These are phyloP conservation scores for Helostoma temminkii DNA, from an alignment of 2,797 vertebrate genomes.

Conservation along the genomic window DNA sequence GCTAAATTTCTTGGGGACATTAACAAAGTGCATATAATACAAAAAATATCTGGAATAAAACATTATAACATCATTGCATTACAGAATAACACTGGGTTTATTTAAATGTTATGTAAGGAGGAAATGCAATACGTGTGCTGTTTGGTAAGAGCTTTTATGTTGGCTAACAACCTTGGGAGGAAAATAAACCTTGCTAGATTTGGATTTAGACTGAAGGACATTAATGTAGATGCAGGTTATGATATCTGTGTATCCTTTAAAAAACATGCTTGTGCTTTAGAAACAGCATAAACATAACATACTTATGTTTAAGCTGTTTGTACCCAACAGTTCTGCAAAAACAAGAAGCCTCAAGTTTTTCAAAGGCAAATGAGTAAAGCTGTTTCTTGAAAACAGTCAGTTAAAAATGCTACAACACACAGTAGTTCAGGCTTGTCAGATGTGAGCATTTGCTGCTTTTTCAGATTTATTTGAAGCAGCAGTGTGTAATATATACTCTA, in stretches of 20 bases:
- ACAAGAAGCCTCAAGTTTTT: background rate
- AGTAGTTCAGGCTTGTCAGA: background rate
- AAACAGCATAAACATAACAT: constrained; percentile 29
- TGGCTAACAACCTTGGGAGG: constrained; percentile 12
- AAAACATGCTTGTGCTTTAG: constrained; percentile 22
- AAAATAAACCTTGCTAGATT: constrained; percentile 36
- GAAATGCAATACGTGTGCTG: constrained; percentile 1
- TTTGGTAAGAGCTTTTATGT: constrained; percentile 14
- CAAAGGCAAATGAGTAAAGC: background rate
- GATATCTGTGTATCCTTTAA: constrained; percentile 33
- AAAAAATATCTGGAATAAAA: constrained; percentile 7
- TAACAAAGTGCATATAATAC: background rate
- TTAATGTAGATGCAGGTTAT: constrained; percentile 37
- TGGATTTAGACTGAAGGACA: constrained; percentile 35
- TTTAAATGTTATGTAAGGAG: constrained; percentile 1
- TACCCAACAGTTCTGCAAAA: constrained; percentile 23
- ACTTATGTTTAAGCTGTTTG: no score
- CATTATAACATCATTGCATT: constrained; percentile 6
- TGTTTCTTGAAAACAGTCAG: background rate
- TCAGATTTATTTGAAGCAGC: background rate
- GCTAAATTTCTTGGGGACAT: background rate
- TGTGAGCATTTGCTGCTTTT: background rate
- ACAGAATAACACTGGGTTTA: background rate
- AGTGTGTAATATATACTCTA: no score
- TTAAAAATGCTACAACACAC: background rate